Evolutionary conservation across 2,888 invertebrate species (phyloP), one percentile per base, ranked within the genome.

Genomic region (Patella caerulea): DNA sequence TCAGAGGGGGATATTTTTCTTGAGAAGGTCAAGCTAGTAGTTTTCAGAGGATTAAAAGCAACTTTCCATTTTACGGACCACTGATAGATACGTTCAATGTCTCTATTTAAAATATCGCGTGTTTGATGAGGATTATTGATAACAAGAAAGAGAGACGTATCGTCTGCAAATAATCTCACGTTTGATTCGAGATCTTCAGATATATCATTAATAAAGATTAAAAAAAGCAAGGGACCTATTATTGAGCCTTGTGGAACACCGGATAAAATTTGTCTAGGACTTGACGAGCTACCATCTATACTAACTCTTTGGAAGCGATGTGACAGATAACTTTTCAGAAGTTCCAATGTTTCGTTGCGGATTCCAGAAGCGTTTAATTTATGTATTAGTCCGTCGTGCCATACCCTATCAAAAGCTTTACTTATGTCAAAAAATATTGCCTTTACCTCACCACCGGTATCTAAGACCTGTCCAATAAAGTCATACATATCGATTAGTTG

Each of bases 31-130:
- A 65, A 12, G n/a, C 65, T 19, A 15, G 9, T 65, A 65, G 65
- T 65, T 65, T 65, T 65, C n/a, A 12, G 3, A 65, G 65, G 65
- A 24, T 65, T 65, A 24, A 65, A 65, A 9, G n/a, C 17, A 19
- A 65, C 65, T 12, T 65, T 65, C 65, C 65, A 65, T 24, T n/a
- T 65, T 65, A 19, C 65, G 24, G 65, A 65, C 65, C 65, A 65
- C 24, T 65, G 65, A n/a, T 11, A 4, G n/a, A 65, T 65, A 24
- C 19, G 19, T 65, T 65, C 65, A 9, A 65, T 19, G 14, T 65
- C 65, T 19, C 9, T 65, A n/a, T 65, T 65, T 11, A 65, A 17
- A n/a, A 65, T 65, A 34, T 34, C 34, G 34, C 34, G 34, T 34
- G 34, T 34, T 34, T 34, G 34, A 34, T 34, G 3, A 34, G 4